A percentile compares a stretch with the other conserved stretches of the same genome.
phyloP scores from a whole-genome alignment of 2,888 invertebrate species.

The Drosophila yooni region DNA sequence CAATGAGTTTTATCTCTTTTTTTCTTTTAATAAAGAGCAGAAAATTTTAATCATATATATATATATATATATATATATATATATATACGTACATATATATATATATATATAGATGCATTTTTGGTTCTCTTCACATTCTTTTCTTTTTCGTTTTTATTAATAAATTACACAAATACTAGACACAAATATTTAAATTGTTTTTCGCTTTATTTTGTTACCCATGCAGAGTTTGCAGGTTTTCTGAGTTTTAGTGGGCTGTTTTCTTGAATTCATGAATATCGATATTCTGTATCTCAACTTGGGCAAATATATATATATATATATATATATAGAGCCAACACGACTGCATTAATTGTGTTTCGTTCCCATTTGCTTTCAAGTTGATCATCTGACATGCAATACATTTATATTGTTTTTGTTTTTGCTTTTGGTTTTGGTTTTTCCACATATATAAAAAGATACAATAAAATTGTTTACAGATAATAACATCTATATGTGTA shows the following conservation, averaged over 20 bases:
- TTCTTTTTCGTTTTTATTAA: background rate
- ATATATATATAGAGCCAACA: too few relatives aligned
- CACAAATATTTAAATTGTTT: constrained; percentile 26
- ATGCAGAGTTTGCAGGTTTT: constrained; percentile 27
- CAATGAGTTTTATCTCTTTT: constrained; percentile 10
- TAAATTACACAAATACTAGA: constrained; percentile 33
- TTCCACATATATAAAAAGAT: constrained; percentile 15
- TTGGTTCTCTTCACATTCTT: constrained; percentile 37
- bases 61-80: background rate
- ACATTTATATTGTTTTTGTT: background rate
- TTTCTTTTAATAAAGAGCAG: constrained; percentile 22
- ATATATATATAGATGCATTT: constrained; percentile 33
- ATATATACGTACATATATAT: constrained; percentile 12
- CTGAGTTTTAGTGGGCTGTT: constrained; percentile 1
- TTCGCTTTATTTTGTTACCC: constrained; percentile 22
- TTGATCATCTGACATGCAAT: background rate
- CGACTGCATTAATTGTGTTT: background rate
- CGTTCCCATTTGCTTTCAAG: constrained; percentile 1
- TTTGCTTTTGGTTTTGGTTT: background rate
- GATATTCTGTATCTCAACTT: background rate
- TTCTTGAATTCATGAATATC: constrained; percentile 1
- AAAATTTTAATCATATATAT: constrained; percentile 7
- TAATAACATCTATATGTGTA: constrained; percentile 15
- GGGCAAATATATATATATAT: background rate
- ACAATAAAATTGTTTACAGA: constrained; percentile 21